Conservation (phyloP, 2,113 vertebrate species). For the Trichomycterus rosablanca region DNA sequence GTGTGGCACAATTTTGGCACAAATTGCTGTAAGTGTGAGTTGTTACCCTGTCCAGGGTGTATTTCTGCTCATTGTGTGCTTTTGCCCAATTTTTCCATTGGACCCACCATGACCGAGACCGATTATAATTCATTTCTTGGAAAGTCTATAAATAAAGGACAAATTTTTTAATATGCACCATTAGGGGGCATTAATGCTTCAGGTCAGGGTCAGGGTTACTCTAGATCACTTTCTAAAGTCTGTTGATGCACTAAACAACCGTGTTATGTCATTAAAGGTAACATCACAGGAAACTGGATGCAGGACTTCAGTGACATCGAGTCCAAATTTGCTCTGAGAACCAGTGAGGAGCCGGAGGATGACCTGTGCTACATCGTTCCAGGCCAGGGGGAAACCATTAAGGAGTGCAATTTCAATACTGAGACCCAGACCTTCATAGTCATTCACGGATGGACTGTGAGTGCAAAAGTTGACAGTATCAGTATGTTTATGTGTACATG, state of each 20-base stretch:
- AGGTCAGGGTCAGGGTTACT: too few species aligned
- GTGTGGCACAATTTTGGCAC: too few species aligned
- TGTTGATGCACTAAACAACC: neutral
- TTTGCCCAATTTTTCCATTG: too few species aligned
- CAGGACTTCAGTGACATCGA: slow-evolving; percentile 72
- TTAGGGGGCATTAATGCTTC: too few species aligned
- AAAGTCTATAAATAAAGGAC: too few species aligned
- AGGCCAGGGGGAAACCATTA: slow-evolving; percentile 73
- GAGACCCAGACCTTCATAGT: slow-evolving; percentile 85
- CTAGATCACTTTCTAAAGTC: neutral
- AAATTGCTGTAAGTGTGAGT: too few species aligned
- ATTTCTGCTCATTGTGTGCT: too few species aligned
- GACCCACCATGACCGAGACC: too few species aligned
- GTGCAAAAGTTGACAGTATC: slow-evolving; percentile 36
- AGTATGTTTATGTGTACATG: neutral
- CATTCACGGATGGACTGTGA: slow-evolving; percentile 96
- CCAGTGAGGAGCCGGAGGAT: slow-evolving; percentile 72
- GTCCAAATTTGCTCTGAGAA: slow-evolving; percentile 88
- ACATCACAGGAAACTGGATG: slow-evolving; percentile 54
- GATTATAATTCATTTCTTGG: too few species aligned
- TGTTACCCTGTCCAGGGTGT: too few species aligned
- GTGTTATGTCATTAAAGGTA: slow-evolving; percentile 51
- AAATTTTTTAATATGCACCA: too few species aligned
- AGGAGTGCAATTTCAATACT: slow-evolving; percentile 80
- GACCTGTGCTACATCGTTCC: slow-evolving; percentile 85